These are phyloP conservation scores for Drosophila albomicans DNA, from an alignment of 1,140 invertebrate genomes.

Conservation along the genomic window DNA sequence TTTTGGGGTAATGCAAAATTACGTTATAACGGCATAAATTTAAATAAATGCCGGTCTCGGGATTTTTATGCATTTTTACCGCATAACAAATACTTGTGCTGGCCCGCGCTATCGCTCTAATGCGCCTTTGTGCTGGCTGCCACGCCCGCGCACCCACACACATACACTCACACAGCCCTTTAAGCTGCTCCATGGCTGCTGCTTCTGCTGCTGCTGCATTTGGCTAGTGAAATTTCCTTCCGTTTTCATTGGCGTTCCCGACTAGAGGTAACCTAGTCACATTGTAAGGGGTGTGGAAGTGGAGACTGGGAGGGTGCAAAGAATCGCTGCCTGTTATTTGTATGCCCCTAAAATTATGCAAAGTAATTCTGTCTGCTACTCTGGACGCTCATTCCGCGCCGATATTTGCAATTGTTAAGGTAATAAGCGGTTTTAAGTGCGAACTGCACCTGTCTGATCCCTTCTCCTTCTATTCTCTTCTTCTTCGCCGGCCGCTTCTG, in stretches of 20 bases:
- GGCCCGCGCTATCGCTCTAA: constrained; percentile 70
- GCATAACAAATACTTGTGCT: constrained; percentile 85
- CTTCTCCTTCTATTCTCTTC: background rate
- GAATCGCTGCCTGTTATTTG: constrained; percentile 71
- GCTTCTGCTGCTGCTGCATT: constrained; percentile 66
- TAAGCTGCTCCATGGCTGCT: background rate
- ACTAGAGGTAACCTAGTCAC: constrained; percentile 23
- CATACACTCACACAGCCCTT: background rate
- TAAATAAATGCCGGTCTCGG: constrained; percentile 85
- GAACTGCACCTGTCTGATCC: constrained; percentile 60
- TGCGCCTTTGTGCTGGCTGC: constrained; percentile 59
- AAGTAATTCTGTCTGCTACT: constrained; percentile 74
- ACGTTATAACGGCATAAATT: constrained; percentile 85
- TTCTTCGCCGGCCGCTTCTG: constrained; percentile 43
- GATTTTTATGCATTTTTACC: constrained; percentile 85
- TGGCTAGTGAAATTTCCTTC: constrained; percentile 84
- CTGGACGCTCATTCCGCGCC: constrained; percentile 50
- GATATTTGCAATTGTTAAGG: constrained; percentile 82
- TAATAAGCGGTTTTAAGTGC: constrained; percentile 80
- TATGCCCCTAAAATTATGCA: constrained; percentile 81
- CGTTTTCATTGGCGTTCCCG: constrained; percentile 69
- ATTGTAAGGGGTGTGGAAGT: constrained; percentile 30
- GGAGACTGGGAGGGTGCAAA: constrained; percentile 28
- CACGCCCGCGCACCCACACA: constrained; percentile 46
- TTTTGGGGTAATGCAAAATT: constrained; percentile 82